phyloP scores from a whole-genome alignment of 2,113 vertebrate genomes.

The Sphyrna mokarran region DNA sequence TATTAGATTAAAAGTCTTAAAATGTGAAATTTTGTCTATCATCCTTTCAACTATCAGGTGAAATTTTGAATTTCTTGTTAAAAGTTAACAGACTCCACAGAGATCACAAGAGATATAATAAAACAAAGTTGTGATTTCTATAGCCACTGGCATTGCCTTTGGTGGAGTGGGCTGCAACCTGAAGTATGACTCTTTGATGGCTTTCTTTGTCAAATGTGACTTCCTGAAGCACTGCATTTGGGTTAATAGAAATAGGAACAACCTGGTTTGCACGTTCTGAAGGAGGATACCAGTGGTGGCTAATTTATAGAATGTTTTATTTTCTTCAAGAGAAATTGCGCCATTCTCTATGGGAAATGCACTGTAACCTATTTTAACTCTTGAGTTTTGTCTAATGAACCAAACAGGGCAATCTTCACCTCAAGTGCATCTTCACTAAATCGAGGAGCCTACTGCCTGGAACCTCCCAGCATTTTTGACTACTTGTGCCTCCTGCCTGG shows the following conservation, averaged over 20 bases:
- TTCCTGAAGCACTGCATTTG: not conserved
- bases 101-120: not conserved
- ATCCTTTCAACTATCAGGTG: too few relatives aligned
- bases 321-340: not conserved
- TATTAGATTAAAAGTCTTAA: too few relatives aligned
- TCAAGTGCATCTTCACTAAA: not conserved
- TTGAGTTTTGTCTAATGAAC: not conserved
- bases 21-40: too few relatives aligned
- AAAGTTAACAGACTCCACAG: too few relatives aligned
- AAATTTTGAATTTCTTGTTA: too few relatives aligned
- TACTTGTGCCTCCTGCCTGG: not conserved
- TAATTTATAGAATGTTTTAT: not conserved
- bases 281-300: not conserved
- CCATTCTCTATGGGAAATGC: not conserved
- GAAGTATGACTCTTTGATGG: not conserved
- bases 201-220: not conserved
- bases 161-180: not conserved
- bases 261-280: not conserved
- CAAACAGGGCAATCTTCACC: not conserved
- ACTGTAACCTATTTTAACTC: not conserved
- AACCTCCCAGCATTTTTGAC: not conserved
- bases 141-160: not conserved
- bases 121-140: not conserved
- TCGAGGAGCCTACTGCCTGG: not conserved
- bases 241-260: not conserved